These are phyloP conservation scores for Mystacornis crossleyi DNA, from an alignment of 2,113 vertebrate species.

Conservation along the genomic window DNA sequence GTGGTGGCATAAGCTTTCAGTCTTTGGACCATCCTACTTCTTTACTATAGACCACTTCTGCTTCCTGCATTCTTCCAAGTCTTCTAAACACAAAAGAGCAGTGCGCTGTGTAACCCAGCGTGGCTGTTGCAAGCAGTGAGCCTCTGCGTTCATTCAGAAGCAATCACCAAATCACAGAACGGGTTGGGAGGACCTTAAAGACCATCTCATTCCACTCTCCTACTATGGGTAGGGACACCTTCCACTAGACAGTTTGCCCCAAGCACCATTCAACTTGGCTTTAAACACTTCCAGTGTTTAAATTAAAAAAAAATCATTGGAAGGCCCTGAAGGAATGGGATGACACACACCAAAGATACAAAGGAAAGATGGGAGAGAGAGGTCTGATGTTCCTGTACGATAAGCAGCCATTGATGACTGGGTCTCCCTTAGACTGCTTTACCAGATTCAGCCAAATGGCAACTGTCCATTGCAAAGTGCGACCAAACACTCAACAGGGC, in stretches of 20 bases:
- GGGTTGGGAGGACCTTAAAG: neutral
- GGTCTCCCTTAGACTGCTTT: neutral
- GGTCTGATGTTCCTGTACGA: neutral
- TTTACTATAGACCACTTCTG: neutral
- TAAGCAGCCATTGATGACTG: neutral
- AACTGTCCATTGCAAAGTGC: neutral
- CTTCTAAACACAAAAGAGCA: neutral
- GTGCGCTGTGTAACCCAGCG: fast-evolving
- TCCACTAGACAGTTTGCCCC: too few relatives aligned
- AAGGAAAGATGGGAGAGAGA: neutral
- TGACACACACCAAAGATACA: fast-evolving
- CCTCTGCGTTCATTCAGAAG: neutral
- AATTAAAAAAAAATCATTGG: neutral
- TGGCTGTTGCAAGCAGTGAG: neutral
- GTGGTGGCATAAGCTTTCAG: neutral
- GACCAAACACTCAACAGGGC: neutral
- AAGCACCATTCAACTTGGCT: neutral
- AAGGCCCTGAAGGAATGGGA: neutral
- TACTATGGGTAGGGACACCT: neutral
- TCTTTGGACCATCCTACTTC: neutral
- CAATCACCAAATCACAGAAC: neutral
- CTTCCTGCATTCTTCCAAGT: neutral
- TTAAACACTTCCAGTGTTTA: neutral
- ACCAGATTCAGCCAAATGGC: neutral
- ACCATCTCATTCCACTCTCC: neutral